A percentile compares a stretch with the other conserved stretches of the same genome.
Conservation (phyloP, 2,888 invertebrate species). For the Torymus auratus region DNA sequence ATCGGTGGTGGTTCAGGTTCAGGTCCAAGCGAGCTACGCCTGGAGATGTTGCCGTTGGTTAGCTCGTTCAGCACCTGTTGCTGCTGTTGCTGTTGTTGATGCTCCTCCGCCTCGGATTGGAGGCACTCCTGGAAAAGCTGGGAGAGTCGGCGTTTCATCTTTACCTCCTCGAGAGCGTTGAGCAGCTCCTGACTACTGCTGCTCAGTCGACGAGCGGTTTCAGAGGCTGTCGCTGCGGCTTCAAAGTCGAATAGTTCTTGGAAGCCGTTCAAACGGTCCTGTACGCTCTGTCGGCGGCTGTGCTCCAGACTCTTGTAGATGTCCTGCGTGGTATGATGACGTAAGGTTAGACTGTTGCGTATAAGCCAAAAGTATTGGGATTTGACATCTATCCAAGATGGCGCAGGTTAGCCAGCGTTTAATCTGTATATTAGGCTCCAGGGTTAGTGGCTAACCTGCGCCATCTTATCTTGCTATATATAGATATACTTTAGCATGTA, state of each 20-base stretch:
- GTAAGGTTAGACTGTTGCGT: not conserved
- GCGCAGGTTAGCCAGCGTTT: too few species aligned
- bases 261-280: slow-evolving; percentile 70
- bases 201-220: slow-evolving; percentile 61
- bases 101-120: not conserved
- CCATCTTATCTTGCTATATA: too few species aligned
- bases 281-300: slow-evolving; percentile 70
- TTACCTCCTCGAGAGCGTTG: slow-evolving; percentile 69
- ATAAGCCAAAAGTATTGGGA: too few species aligned
- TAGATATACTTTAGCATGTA: too few species aligned
- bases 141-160: slow-evolving; percentile 69
- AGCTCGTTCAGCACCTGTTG: slow-evolving; percentile 9
- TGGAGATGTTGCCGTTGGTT: slow-evolving; percentile 52
- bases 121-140: slow-evolving; percentile 63
- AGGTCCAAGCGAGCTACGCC: slow-evolving; percentile 68
- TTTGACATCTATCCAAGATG: too few species aligned
- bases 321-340: slow-evolving; percentile 65
- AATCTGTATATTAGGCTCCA: too few species aligned
- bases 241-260: slow-evolving; percentile 70
- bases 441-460: too few species aligned
- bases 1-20: slow-evolving; percentile 68
- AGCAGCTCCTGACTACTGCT: slow-evolving; percentile 70
- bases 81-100: slow-evolving; percentile 11
- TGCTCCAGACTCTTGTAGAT: slow-evolving; percentile 74
- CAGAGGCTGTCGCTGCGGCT: slow-evolving; percentile 48